Base-by-base conservation (phyloP, 2,797 vertebrate species). In the Pseudocheirus occidentalis region DNA sequence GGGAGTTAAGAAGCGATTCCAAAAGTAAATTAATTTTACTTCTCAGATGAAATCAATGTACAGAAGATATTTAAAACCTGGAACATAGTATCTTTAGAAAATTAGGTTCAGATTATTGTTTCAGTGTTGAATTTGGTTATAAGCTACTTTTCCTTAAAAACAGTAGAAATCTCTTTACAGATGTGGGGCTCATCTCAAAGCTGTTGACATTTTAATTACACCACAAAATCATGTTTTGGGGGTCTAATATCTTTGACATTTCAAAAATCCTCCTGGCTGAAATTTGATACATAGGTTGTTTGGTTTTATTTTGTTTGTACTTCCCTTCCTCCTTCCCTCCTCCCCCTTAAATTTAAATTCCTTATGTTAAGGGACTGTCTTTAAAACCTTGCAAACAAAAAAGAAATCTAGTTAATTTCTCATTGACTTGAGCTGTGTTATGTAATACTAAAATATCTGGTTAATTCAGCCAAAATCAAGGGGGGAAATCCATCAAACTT, bases 21-120 rank as follows among this genome's bases (percentile, higher is more conserved):
- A 97, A 98, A 98, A 98, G 95, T 96, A 98, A 97, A 97, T 98
- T 96, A 91, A 96, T 96, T 98, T 96, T 96, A 97, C 92, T 97
- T 98, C 94, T 97, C 96, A 97, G 55, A 95, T 98, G 95, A 97
- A 98, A 98, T 98, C 90, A 96, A 91, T 55, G 66, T 91, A 97
- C 56, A 97, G 94, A 95, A 97, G 94, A 93, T 46, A 95, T 94
- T 97, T 98, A 87, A 95, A 97, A 94, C 58, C 55, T 96, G 95
- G 40, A 96, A 95, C 52, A 54, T 21, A 40, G 12, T 91, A 54
- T 95, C 62, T 97, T 94, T 40, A 97, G 89, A 95, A 93, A 93
- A 93, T 56, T 94, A 91, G 56, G 52, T 92, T 97, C 95, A 94
- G 94, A 95, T 96, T 94, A 3, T 93, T 96, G 93, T 93, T 95